phyloP scores from a whole-genome alignment of 2,113 vertebrate species.

The Loxodonta africana region DNA sequence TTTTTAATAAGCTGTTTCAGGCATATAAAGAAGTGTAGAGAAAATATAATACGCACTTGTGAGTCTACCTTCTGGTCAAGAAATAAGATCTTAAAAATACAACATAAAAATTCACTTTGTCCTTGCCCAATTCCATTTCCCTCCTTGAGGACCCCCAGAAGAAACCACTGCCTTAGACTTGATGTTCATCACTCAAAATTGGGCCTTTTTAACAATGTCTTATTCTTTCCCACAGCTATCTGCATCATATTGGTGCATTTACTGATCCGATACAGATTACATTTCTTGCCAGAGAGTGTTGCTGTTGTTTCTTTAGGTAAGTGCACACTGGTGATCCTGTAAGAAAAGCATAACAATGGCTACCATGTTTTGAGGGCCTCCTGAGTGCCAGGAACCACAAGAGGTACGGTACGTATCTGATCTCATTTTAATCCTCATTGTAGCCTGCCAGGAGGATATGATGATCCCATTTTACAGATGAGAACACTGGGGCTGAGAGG shows the following conservation, averaged over 20 bases:
- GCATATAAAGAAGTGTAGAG: background rate
- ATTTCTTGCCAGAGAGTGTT: conserved; percentile 99
- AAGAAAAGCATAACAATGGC: background rate
- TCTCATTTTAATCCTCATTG: background rate
- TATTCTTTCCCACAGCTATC: conserved; percentile 90
- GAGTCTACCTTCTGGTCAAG: background rate
- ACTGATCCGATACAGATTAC: conserved; percentile 97
- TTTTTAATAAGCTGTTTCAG: background rate
- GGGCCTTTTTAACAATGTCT: conserved; percentile 53
- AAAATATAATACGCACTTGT: background rate
- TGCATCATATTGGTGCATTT: conserved; percentile 99
- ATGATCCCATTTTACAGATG: background rate
- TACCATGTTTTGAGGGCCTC: background rate
- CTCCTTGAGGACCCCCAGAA: background rate
- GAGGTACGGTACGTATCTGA: background rate
- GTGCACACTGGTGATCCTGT: conserved; percentile 73
- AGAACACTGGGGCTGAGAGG: background rate
- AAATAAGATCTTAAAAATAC: background rate
- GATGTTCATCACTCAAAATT: background rate
- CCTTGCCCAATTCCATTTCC: background rate
- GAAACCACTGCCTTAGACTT: background rate
- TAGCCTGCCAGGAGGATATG: background rate
- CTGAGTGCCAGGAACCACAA: background rate
- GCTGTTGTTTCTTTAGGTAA: conserved; percentile 98
- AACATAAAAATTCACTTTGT: background rate